Evolutionary conservation across 2,113 vertebrate genomes (phyloP), one percentile per base, ranked within the genome.

Genomic region (Ptyas mucosa): DNA sequence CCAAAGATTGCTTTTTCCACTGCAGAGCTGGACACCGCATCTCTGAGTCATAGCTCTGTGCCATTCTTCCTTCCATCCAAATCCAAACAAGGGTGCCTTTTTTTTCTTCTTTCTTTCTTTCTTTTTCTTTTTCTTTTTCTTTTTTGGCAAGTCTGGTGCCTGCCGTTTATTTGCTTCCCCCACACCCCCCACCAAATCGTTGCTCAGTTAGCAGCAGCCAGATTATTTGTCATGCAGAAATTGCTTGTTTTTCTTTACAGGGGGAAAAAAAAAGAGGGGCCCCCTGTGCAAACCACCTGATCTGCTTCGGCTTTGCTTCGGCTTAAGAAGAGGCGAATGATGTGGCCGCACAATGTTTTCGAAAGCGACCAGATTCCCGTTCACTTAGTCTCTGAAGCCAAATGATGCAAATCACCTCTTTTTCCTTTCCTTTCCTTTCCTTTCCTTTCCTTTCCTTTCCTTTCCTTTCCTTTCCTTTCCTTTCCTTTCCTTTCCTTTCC

Each of bases 41-140:
- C 89, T 86, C 86, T 93, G 92, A 93, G 92, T 93, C 92, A 93
- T 93, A 61, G 54, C 92, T 61, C 7, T 11, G 21, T 64, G 88
- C 75, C 20, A 39, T 20, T 8, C 29, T 39, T 21, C 21, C 69
- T 12, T 9, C 86, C 10, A 18, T n/a, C 81, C 81, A 9, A 49
- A 29, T 10, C 58, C 61, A 15, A 26, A 81, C 75, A 9, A 81
- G 75, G 75, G 75, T 34, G 15, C 34, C 61, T 64, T 24, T 24
- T 9, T 9, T 29, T 7, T 3, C 8, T 3, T 8, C 8, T 0
- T 57, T 21, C 0, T 10, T 26, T 24, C 2, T 26, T 58, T 58
- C 8, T 26, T 24, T 53, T 0, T 24, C 7, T 57, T 8, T 58
- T 24, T 5, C 3, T 4, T 3, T 8, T 58, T 58, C 9, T 23